Evolutionary conservation across 2,113 vertebrate genomes (phyloP).

Genomic region (Syngnathus scovelli): DNA sequence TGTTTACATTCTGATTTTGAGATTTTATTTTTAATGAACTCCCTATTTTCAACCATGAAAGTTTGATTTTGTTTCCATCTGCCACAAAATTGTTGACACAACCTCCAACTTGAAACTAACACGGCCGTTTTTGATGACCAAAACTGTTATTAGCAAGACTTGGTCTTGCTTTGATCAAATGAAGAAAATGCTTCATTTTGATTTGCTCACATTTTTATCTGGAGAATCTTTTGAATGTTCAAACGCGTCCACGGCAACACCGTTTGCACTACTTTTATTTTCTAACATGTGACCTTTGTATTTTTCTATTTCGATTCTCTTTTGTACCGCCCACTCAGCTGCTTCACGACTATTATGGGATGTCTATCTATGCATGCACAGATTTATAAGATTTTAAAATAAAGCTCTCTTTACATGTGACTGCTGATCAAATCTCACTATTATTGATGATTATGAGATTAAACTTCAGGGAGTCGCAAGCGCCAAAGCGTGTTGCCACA

Average conservation of each 20-base stretch:
- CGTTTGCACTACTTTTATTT: background rate
- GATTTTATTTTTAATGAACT: background rate
- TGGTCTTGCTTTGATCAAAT: background rate
- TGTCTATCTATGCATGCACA: background rate
- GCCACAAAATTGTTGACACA: no score
- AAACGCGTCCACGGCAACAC: background rate
- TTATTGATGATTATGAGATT: slow-evolving; percentile 10
- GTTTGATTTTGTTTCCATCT: background rate
- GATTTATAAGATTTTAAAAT: slow-evolving; percentile 3
- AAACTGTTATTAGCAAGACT: background rate
- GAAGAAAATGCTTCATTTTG: background rate
- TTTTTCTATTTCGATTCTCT: slow-evolving; percentile 47
- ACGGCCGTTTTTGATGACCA: no score
- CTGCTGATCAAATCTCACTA: background rate
- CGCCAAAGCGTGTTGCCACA: slow-evolving; percentile 16
- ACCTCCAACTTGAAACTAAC: no score
- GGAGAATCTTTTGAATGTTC: background rate
- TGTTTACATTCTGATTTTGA: background rate
- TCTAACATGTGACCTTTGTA: slow-evolving; percentile 33
- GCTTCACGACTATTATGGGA: background rate
- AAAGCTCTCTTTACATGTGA: background rate
- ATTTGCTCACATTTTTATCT: background rate
- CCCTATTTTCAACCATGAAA: background rate
- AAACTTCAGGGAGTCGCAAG: no score
- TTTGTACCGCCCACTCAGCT: slow-evolving; percentile 24